Base-by-base conservation (phyloP, 2,888 invertebrate species). In the Pseudolycoriella hygida region DNA sequence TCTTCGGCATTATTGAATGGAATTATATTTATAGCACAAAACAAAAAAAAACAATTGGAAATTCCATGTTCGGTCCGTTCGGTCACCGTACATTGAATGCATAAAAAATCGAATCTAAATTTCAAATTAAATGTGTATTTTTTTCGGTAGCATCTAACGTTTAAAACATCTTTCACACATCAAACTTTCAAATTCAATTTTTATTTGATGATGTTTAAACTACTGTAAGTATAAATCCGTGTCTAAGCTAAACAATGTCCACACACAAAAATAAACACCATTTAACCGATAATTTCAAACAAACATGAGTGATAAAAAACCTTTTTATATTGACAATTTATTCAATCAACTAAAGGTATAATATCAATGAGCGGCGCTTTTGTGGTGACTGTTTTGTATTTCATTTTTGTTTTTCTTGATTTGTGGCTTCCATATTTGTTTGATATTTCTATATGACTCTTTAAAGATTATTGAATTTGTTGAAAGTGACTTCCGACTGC, bases 221-320 rank as follows among this genome's bases (percentile, higher is more conserved):
- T 34, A 34, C 34, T 34, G 34, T 34, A 40, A 44, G 44, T 44
- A 44, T 44, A 44, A 44, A 44, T 40, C 44, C 44, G 44, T 44
- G 44, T 44, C 44, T 44, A 39, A 18, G 44, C 44, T 30, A 25
- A 20, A 30, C 19, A 34, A 12, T 34, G 34, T 34, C 34, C 34
- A 34, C 34, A 34, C 44, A 39, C 15, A 39, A 39, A 39, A 39
- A 17, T 17, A 39, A 39, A 39, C 39, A 39, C 39, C 39, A 39
- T 39, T 17, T 17, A 39, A 39, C 18, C 39, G 15, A 39, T 39
- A 39, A 17, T 17, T 17, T 39, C 18, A 17, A 17, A 39, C 39
- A 39, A 39, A 17, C 39, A 39, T 25, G 25, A 39, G 18, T 15
- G 18, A 39, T 11, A 39, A 17, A 17, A 39, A 17, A 17, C 25